phyloP scores from a whole-genome alignment of 2,888 invertebrate species.

The Neuroscelio doddi region DNA sequence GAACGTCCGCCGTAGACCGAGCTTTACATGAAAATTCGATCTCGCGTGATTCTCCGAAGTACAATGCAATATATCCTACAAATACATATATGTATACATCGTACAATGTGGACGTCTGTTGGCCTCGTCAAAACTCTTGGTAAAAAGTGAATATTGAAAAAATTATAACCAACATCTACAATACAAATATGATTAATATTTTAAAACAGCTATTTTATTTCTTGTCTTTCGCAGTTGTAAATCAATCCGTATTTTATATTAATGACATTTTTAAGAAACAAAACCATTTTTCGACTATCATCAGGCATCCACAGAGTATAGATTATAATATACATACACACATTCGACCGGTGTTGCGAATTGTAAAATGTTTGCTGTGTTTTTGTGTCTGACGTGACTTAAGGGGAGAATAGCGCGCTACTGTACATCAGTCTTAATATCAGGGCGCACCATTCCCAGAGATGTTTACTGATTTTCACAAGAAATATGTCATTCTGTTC shows the following conservation, averaged over 20 bases:
- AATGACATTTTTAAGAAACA: no score
- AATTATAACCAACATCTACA: no score
- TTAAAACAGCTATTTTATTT: no score
- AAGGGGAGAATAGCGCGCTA: conserved; percentile 70
- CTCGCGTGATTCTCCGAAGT: conserved; percentile 33
- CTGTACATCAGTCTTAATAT: conserved; percentile 73
- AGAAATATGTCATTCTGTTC: conserved; percentile 41
- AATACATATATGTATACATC: conserved; percentile 37
- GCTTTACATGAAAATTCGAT: conserved; percentile 3
- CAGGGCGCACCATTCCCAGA: conserved; percentile 71
- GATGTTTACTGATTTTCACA: conserved; percentile 54
- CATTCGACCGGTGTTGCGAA: conserved; percentile 24
- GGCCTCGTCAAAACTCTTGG: conserved; percentile 6
- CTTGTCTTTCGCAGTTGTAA: no score
- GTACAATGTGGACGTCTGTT: conserved; percentile 37
- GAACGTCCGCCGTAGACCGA: conserved; percentile 4
- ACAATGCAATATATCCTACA: conserved; percentile 35
- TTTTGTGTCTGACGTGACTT: conserved; percentile 39
- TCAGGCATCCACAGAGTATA: no score
- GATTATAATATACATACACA: conserved; percentile 42
- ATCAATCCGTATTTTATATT: no score
- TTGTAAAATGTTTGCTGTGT: conserved; percentile 24
- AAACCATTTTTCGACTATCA: no score
- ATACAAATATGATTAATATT: no score
- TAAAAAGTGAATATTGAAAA: conserved; percentile 1